Percentiles rank a stretch among this genome's conserved stretches.
Conservation (phyloP, 2,888 invertebrate species). For the Euspilapteryx auroguttella region DNA sequence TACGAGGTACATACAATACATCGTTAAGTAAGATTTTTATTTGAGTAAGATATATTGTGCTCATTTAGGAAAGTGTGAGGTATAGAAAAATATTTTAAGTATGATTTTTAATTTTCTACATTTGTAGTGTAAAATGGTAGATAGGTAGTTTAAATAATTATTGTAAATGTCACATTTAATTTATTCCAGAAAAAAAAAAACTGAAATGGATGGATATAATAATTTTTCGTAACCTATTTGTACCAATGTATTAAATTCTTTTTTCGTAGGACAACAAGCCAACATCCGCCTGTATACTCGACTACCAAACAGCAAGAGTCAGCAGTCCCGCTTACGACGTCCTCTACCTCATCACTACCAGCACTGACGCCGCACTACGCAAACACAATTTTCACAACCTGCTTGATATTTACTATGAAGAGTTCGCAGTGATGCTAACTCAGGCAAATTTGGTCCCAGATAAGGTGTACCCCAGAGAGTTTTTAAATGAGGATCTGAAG, state of each 20-base stretch:
- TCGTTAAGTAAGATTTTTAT: no score
- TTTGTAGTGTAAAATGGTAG: neutral
- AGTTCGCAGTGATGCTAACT: conserved; percentile 17
- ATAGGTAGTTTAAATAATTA: neutral
- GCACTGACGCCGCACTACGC: conserved; percentile 23
- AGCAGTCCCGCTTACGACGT: conserved; percentile 36
- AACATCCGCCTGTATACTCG: conserved; percentile 32
- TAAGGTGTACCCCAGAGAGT: conserved; percentile 18
- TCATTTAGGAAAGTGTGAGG: no score
- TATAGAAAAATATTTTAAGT: no score
- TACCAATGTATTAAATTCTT: no score
- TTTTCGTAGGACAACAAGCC: conserved; percentile 25
- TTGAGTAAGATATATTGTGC: no score
- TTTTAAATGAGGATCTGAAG: conserved; percentile 28
- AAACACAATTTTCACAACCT: conserved; percentile 16
- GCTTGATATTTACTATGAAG: conserved; percentile 25
- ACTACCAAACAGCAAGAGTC: conserved; percentile 35
- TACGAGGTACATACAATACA: conserved; percentile 23
- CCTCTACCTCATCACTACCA: conserved; percentile 32
- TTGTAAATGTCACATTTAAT: neutral
- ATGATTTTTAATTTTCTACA: no score
- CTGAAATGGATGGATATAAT: no score
- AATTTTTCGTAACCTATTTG: no score
- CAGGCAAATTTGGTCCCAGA: conserved; percentile 14
- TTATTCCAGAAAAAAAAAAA: no score